Percentiles rank a stretch among this genome's conserved stretches.
Conservation (phyloP, 2,113 vertebrate genomes). For the Ailuropoda melanoleuca region DNA sequence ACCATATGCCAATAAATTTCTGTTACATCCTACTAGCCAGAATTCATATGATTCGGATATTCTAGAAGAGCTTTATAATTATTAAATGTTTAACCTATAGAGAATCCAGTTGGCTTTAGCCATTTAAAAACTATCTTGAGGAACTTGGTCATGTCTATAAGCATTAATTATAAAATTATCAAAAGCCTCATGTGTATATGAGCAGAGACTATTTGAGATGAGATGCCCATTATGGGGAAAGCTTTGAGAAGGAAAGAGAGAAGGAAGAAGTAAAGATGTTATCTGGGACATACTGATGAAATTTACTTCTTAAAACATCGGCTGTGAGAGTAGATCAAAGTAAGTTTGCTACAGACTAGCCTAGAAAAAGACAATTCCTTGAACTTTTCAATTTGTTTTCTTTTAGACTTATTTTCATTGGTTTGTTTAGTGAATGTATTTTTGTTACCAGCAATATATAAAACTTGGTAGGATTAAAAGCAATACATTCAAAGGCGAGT, state of each 20-base stretch:
- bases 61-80: not conserved
- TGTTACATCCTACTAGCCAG: not conserved
- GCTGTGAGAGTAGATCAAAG: constrained; percentile 18
- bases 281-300: not conserved
- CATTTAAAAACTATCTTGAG: not conserved
- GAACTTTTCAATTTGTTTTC: not conserved
- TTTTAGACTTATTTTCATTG: not conserved
- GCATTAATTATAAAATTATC: not conserved
- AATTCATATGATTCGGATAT: not conserved
- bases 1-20: not conserved
- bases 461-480: not conserved
- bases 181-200: not conserved
- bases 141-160: not conserved
- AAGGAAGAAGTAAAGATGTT: not conserved
- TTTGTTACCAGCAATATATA: constrained; percentile 21
- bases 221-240: not conserved
- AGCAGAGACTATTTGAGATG: not conserved
- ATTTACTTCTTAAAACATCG: constrained; percentile 10
- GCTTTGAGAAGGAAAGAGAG: not conserved
- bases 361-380: not conserved
- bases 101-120: not conserved
- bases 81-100: not conserved
- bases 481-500: not conserved
- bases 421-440: not conserved
- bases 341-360: not conserved